phyloP scores from a whole-genome alignment of 2,888 invertebrate genomes.

The Plagodis dolabraria region DNA sequence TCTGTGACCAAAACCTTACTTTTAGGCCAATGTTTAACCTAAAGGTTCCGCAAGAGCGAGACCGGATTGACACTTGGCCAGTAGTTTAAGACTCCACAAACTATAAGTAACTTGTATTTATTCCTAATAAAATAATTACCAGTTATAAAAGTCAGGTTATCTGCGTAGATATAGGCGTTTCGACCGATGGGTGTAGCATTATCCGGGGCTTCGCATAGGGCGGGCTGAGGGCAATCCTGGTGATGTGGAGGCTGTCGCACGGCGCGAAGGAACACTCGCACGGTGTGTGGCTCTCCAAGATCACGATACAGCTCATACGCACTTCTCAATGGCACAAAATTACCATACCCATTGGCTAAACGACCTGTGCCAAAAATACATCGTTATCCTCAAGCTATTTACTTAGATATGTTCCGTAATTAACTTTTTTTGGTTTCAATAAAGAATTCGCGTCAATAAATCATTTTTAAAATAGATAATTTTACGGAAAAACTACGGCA shows the following conservation, averaged over 20 bases:
- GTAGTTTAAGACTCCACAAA: no score
- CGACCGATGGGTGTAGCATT: constrained; percentile 53
- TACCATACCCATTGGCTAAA: constrained; percentile 60
- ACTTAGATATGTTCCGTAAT: constrained; percentile 1
- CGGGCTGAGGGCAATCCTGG: constrained; percentile 43
- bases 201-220: constrained; percentile 49
- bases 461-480: no score
- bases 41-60: no score
- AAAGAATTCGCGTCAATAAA: no score
- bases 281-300: constrained; percentile 77
- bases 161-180: constrained; percentile 65
- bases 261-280: constrained; percentile 65
- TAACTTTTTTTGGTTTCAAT: no score
- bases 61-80: no score
- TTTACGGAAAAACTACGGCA: no score
- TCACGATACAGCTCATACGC: constrained; percentile 72
- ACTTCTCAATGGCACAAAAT: constrained; percentile 70
- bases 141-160: constrained; percentile 61
- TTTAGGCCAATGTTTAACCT: no score
- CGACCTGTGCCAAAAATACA: constrained; percentile 49
- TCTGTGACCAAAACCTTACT: no score
- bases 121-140: constrained; percentile 44
- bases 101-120: no score
- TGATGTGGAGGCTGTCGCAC: constrained; percentile 57
- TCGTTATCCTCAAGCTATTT: not conserved